These are phyloP conservation scores for Caenorhabditis sp. DNA, from an alignment of 2,888 invertebrate species.

Conservation along the genomic window DNA sequence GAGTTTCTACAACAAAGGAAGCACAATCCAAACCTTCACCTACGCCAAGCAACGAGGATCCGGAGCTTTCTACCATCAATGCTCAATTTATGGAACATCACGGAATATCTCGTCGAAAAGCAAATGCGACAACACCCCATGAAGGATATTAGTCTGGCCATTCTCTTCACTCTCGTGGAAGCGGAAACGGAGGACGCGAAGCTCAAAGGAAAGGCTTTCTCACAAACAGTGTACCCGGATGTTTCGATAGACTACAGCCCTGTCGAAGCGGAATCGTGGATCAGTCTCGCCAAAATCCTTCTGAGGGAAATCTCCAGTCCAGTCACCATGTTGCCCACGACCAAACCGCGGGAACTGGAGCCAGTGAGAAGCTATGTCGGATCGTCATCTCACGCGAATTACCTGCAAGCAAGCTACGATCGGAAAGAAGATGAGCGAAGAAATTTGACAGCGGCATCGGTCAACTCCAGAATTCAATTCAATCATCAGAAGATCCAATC, in stretches of 20 bases:
- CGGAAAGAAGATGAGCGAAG: neutral
- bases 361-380: neutral
- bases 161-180: neutral
- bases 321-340: neutral
- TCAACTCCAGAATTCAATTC: neutral
- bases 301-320: neutral
- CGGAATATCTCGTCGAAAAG: neutral
- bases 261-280: slow-evolving; percentile 4
- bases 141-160: slow-evolving; percentile 17
- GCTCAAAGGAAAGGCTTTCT: neutral
- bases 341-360: neutral
- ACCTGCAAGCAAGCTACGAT: neutral
- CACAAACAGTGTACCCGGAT: neutral
- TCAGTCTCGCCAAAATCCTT: neutral
- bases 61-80: neutral
- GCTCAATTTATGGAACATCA: neutral
- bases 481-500: neutral
- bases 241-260: neutral
- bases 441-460: neutral
- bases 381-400: neutral
- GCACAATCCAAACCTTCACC: neutral
- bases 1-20: neutral
- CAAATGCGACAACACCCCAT: neutral
- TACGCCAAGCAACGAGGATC: neutral
- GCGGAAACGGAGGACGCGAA: neutral